Evolutionary conservation across 1,140 invertebrate genomes (phyloP), one percentile per base, ranked within the genome.

Genomic region (Brachionus rubens): DNA sequence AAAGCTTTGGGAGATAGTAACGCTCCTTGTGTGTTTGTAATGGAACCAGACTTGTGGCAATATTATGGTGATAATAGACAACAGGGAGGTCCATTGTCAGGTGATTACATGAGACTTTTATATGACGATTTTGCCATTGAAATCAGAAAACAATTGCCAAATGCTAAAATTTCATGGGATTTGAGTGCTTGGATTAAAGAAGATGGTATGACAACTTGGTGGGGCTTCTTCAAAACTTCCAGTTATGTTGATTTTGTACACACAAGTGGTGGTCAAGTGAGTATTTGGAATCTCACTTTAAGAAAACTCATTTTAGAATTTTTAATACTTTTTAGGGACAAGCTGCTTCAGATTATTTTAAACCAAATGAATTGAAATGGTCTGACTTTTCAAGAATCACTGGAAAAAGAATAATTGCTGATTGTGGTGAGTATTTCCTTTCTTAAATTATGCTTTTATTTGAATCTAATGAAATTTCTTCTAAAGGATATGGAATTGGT

Each of bases 251-350:
- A 62, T 16, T 62, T 62, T 62, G 16, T 62, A 16, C 56, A 62
- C 24, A 62, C 56, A n/a, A 62, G 56, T 26, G 56, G 56, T 36
- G 56, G 56, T 41, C 56, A n/a, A n/a, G n/a, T n/a, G n/a, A n/a
- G n/a, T n/a, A n/a, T n/a, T n/a, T n/a, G n/a, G n/a, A n/a, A n/a
- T n/a, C n/a, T n/a, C n/a, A n/a, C n/a, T n/a, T n/a, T n/a, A n/a
- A n/a, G n/a, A n/a, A n/a, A n/a, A n/a, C n/a, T n/a, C n/a, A n/a
- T n/a, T n/a, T n/a, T n/a, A n/a, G n/a, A n/a, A n/a, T n/a, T n/a
- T n/a, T n/a, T n/a, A n/a, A n/a, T n/a, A n/a, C n/a, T n/a, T n/a
- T n/a, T n/a, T n/a, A 62, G 28, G 56, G 47, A 2, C 19, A 0
- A 19, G 47, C 16, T 19, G 47, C 9, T 1, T 19, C 47, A 1